A percentile compares a stretch with the other conserved stretches of the same genome.
Conservation (phyloP, 2,113 vertebrate genomes). For the Actenoides lindsayi region DNA sequence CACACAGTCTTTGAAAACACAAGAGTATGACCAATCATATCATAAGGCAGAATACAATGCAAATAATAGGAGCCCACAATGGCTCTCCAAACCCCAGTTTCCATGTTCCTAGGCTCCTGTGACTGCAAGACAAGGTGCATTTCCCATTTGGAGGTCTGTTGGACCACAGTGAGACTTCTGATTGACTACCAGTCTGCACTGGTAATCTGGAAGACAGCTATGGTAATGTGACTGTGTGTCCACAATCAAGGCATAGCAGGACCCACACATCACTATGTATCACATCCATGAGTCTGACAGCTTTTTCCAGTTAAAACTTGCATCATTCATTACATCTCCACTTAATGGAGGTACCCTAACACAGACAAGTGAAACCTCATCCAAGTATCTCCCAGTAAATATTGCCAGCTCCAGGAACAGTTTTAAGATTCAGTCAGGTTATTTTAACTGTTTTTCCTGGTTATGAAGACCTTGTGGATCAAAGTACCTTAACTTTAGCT, state of each 20-base stretch:
- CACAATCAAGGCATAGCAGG: background rate
- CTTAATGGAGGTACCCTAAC: background rate
- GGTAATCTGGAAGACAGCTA: background rate
- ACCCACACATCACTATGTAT: background rate
- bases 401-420: background rate
- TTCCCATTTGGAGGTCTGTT: background rate
- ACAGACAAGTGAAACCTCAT: background rate
- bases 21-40: fast-evolving
- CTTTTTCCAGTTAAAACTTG: background rate
- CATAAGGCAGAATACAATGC: background rate
- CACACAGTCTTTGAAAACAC: background rate
- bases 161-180: background rate
- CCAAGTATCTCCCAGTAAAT: background rate
- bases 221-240: background rate
- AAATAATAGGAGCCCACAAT: background rate
- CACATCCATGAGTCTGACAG: background rate
- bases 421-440: background rate
- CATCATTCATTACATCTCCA: background rate
- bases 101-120: too few species aligned
- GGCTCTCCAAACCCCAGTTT: background rate
- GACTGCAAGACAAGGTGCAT: background rate
- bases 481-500: background rate
- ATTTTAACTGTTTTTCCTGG: background rate
- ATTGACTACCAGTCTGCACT: background rate
- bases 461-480: background rate